Percentiles rank a stretch among this genome's conserved stretches.
phyloP scores from a whole-genome alignment of 2,888 invertebrate species.

The Stenolophus ochropezus region DNA sequence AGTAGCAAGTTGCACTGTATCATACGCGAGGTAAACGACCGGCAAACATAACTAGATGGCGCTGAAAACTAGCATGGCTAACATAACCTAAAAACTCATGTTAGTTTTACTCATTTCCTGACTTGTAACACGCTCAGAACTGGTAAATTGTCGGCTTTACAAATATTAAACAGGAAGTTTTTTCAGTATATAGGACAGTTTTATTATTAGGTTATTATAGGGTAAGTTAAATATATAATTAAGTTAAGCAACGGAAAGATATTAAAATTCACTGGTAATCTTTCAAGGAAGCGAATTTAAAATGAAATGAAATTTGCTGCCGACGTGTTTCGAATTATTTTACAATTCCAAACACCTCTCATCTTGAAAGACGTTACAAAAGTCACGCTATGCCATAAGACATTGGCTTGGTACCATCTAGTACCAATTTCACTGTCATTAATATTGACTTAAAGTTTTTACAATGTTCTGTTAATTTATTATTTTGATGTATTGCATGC shows the following conservation, averaged over 20 bases:
- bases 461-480: slow-evolving; percentile 26
- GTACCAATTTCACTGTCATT: slow-evolving; percentile 53
- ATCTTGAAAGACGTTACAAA: not conserved
- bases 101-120: too few relatives aligned
- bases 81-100: too few relatives aligned
- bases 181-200: too few relatives aligned
- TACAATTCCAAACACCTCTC: not conserved
- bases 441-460: slow-evolving; percentile 47
- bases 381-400: slow-evolving; percentile 17
- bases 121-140: too few relatives aligned
- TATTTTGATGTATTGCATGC: slow-evolving; percentile 46
- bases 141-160: too few relatives aligned
- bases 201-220: too few relatives aligned
- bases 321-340: slow-evolving; percentile 24
- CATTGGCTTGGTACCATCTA: slow-evolving; percentile 46
- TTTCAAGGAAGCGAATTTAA: not conserved
- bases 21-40: too few relatives aligned
- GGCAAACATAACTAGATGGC: too few relatives aligned
- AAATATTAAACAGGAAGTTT: too few relatives aligned
- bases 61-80: too few relatives aligned
- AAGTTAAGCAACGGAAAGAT: not conserved
- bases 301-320: slow-evolving; percentile 22
- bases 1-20: too few relatives aligned
- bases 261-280: too few relatives aligned
- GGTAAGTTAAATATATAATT: not conserved